phyloP scores from a whole-genome alignment of 2,113 vertebrate genomes.

The Centropus unirufus region DNA sequence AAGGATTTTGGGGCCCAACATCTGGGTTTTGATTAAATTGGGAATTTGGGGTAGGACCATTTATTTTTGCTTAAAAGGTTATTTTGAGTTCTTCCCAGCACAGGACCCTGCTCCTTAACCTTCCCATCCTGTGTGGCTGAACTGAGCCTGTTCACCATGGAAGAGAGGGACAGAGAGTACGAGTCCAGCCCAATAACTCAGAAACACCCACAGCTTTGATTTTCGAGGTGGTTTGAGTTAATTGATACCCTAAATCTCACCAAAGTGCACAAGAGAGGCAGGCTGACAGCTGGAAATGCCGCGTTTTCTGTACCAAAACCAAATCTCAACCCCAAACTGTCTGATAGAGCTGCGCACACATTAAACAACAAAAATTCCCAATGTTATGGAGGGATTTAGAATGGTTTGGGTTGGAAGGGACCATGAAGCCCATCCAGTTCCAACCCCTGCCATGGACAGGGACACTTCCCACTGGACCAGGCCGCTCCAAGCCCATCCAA shows the following conservation, averaged over 20 bases:
- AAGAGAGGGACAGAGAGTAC: background rate
- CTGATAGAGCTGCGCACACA: background rate
- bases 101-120: background rate
- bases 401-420: too few species aligned
- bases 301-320: background rate
- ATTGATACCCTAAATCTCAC: background rate
- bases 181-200: background rate
- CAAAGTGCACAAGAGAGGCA: background rate
- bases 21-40: too few species aligned
- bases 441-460: too few species aligned
- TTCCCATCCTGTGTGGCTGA: background rate
- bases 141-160: accelerated
- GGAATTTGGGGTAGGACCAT: background rate
- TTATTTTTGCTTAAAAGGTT: background rate
- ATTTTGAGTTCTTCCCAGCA: background rate
- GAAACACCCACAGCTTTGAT: background rate
- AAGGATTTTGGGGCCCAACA: background rate
- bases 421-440: too few species aligned
- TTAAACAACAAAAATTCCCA: background rate
- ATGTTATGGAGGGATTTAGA: too few species aligned
- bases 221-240: background rate
- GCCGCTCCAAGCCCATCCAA: too few species aligned
- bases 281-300: background rate
- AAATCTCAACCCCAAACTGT: background rate
- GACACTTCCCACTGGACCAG: too few species aligned